Percentiles rank a stretch among this genome's conserved stretches.
phyloP scores from a whole-genome alignment of 2,797 vertebrate genomes.

The Schizopygopsis pylzovi region DNA sequence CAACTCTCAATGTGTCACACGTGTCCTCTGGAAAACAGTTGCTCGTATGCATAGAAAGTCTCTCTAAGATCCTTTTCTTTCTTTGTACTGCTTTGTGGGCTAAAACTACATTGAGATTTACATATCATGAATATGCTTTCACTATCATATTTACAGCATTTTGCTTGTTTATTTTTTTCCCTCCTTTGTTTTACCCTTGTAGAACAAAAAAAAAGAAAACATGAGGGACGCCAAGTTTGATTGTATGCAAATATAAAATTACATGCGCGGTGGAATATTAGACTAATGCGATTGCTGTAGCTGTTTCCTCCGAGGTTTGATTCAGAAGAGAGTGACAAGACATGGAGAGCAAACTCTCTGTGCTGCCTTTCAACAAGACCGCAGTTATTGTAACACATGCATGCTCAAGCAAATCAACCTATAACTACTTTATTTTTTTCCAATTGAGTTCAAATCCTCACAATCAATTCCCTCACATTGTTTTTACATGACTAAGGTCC shows the following conservation, averaged over 20 bases:
- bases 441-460: constrained; percentile 13
- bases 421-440: neutral
- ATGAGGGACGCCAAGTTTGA: constrained; percentile 62
- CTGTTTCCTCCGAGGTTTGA: constrained; percentile 28
- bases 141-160: constrained; percentile 69
- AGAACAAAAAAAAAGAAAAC: constrained; percentile 63
- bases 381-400: neutral
- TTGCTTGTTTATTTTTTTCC: constrained; percentile 78
- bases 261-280: constrained; percentile 35
- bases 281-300: constrained; percentile 30
- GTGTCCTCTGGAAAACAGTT: constrained; percentile 51
- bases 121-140: constrained; percentile 67
- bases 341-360: neutral
- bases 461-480: constrained; percentile 7
- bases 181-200: constrained; percentile 75
- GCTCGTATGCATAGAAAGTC: constrained; percentile 56
- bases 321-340: constrained; percentile 25
- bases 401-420: neutral
- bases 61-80: constrained; percentile 22
- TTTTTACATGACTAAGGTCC: constrained; percentile 27
- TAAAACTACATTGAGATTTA: constrained; percentile 67
- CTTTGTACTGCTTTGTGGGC: constrained; percentile 61
- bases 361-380: neutral
- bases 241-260: constrained; percentile 72
- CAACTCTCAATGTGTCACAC: constrained; percentile 56